Percentiles rank a stretch among this genome's conserved stretches.
phyloP scores from a whole-genome alignment of 2,113 vertebrate genomes.

The Leuciscus idus region DNA sequence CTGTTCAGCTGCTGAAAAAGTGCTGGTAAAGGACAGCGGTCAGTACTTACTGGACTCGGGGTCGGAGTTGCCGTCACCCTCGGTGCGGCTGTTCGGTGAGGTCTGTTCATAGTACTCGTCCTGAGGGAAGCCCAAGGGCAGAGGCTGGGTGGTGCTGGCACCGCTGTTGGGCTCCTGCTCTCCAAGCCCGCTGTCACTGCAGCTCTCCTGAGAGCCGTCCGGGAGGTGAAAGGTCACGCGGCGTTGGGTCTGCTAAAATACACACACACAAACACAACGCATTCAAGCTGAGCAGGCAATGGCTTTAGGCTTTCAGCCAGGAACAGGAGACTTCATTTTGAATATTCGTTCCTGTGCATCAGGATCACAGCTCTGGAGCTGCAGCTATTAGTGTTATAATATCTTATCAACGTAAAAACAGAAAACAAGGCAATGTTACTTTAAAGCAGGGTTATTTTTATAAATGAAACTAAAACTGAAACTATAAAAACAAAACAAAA shows the following conservation, averaged over 20 bases:
- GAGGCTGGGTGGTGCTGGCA: conserved; percentile 80
- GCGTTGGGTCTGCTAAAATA: conserved; percentile 84
- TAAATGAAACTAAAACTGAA: too few species aligned
- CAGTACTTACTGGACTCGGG: conserved; percentile 94
- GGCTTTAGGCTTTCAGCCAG: not conserved
- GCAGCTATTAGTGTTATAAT: not conserved
- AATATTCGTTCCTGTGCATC: conserved; percentile 9
- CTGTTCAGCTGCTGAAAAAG: not conserved
- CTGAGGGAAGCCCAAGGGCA: conserved; percentile 88
- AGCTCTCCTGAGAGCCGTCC: conserved; percentile 94
- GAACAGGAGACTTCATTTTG: not conserved
- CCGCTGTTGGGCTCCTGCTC: conserved; percentile 82
- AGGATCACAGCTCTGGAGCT: not conserved
- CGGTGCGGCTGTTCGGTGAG: conserved; percentile 91
- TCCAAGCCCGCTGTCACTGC: conserved; percentile 88
- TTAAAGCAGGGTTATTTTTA: too few species aligned
- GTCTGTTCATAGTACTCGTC: conserved; percentile 92
- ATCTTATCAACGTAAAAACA: not conserved
- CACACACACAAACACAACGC: conserved; percentile 7
- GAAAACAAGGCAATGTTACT: not conserved
- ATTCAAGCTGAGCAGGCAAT: conserved; percentile 17
- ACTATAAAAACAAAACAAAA: too few species aligned
- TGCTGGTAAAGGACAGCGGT: conserved; percentile 13
- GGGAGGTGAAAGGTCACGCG: conserved; percentile 97
- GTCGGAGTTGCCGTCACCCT: conserved; percentile 97